These are phyloP conservation scores for Chionis minor DNA, from an alignment of 2,113 vertebrate species.

Conservation along the genomic window DNA sequence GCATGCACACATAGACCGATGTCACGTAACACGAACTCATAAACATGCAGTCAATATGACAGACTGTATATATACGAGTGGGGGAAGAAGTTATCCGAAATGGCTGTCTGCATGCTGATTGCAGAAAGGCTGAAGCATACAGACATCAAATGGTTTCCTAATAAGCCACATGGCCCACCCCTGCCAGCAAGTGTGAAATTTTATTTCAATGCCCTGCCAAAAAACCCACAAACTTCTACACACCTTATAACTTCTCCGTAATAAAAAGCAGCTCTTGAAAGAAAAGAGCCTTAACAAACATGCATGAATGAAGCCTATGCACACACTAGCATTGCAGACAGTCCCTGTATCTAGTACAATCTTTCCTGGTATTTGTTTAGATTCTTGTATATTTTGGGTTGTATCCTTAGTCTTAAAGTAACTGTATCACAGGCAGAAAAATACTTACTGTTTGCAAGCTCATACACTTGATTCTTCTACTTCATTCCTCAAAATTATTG, in stretches of 20 bases:
- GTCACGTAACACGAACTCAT: neutral
- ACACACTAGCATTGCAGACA: neutral
- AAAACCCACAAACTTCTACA: neutral
- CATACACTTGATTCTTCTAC: neutral
- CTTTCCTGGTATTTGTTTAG: neutral
- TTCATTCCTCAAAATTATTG: neutral
- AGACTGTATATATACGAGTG: neutral
- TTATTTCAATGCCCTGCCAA: neutral
- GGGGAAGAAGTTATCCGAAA: neutral
- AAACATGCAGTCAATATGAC: neutral
- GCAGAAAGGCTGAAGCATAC: neutral
- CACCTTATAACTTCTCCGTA: neutral
- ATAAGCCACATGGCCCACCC: neutral
- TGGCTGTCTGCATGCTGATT: neutral
- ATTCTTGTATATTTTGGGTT: neutral
- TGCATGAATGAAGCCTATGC: neutral
- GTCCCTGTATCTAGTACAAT: neutral
- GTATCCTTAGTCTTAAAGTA: neutral
- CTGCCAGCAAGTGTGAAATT: neutral
- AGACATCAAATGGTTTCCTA: neutral
- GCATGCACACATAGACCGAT: neutral
- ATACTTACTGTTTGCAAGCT: neutral
- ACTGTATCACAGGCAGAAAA: neutral
- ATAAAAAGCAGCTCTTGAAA: constrained; percentile 9
- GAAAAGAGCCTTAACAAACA: neutral